phyloP scores from a whole-genome alignment of 2,888 invertebrate species.

The Dicyrtomina minuta region DNA sequence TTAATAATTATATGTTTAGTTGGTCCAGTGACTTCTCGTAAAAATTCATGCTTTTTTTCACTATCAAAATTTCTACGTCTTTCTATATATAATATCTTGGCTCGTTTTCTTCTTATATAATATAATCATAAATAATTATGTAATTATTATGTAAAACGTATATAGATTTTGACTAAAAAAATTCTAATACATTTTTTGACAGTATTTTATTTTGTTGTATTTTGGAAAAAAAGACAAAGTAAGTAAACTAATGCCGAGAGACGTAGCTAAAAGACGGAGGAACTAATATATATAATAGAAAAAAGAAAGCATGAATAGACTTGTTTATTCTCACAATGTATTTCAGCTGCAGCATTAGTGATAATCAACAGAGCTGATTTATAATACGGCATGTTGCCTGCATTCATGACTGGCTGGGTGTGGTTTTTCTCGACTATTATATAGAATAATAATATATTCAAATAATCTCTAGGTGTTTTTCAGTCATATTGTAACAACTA shows the following conservation, averaged over 20 bases:
- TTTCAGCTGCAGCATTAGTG: slow-evolving; percentile 52
- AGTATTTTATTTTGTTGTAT: too few species aligned
- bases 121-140: too few species aligned
- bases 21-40: slow-evolving; percentile 31
- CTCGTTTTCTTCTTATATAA: too few species aligned
- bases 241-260: not conserved
- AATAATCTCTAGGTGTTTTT: slow-evolving; percentile 39
- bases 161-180: too few species aligned
- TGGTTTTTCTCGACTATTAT: too few species aligned
- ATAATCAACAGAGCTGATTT: slow-evolving; percentile 55
- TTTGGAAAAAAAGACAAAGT: too few species aligned
- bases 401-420: slow-evolving; percentile 46
- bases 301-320: slow-evolving; percentile 11
- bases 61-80: not conserved
- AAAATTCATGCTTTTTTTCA: slow-evolving; percentile 13
- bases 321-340: slow-evolving; percentile 31
- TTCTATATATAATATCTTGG: too few species aligned
- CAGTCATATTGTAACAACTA: slow-evolving; percentile 43
- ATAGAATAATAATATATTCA: slow-evolving; percentile 48
- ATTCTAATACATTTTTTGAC: too few species aligned
- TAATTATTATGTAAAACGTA: too few species aligned
- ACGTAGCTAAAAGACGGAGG: not conserved
- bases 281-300: too few species aligned
- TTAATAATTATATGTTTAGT: too few species aligned
- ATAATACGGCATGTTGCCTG: slow-evolving; percentile 54